Evolutionary conservation across 2,888 invertebrate genomes (phyloP), one percentile per base, ranked within the genome.

Genomic region (Sipunculus nudus): DNA sequence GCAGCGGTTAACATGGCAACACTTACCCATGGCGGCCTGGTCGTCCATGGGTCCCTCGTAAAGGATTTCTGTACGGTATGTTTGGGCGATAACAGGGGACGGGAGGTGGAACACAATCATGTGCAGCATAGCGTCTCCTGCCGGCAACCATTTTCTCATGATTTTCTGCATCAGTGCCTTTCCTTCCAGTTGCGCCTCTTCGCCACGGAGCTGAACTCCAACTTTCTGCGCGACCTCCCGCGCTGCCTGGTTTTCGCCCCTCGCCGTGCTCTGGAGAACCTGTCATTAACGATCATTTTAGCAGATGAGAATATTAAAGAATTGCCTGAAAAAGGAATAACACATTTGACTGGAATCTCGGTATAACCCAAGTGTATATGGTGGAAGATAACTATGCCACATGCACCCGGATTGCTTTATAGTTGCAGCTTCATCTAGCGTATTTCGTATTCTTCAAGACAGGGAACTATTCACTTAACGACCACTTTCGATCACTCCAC

Each of bases 41-140:
- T 71, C 71, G 43, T 72, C 71, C 13, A 35, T 43, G 5, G 72
- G 71, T 38, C 72, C 72, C 53, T 70, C 69, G 52, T 73, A 72
- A n/a, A 72, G 59, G 10, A 64, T 4, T 38, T 70, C 63, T 2
- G 52, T 58, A n/a, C 72, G 50, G 65, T 72, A 72, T 1, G 48
- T 35, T 58, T 72, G 72, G 2, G 72, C 71, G 4, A 35, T 32
- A 2, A 59, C 28, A 29, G 72, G 71, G 23, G 65, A 65, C 23
- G 72, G 72, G 45, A 72, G 50, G 57, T 73, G 68, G n/a, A 58
- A 13, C 5, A 53, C 48, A 23, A 72, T 66, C 62, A 72, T 49
- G 31, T 67, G 58, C n/a, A 72, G 40, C 55, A 72, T 35, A 23
- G 71, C 61, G 29, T 73, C 69, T 10, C 67, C 68, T 4, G 70